Conservation (phyloP, 64 coral and sea anemone genomes). For the Astreopora myriophthalma region DNA sequence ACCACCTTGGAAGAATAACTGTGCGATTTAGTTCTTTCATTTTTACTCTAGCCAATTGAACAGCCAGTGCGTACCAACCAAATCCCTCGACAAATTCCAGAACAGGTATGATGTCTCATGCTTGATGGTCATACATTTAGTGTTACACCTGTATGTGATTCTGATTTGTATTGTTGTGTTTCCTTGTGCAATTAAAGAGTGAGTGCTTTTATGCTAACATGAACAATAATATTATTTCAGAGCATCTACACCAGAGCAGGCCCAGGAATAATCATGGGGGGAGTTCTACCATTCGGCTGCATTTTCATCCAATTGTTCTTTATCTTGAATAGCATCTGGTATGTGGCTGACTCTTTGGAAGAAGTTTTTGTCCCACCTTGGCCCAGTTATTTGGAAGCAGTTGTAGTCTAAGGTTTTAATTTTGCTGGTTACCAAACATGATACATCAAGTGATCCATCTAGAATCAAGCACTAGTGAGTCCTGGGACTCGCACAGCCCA, state of each 20-base stretch:
- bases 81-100: slow-evolving; percentile 96
- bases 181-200: not conserved
- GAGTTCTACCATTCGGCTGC: slow-evolving; percentile 93
- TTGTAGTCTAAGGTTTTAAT: no score
- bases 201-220: not conserved
- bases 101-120: slow-evolving; percentile 69
- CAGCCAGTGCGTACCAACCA: slow-evolving; percentile 97
- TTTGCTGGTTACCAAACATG: no score
- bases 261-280: slow-evolving; percentile 93
- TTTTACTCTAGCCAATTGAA: slow-evolving; percentile 82
- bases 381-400: no score
- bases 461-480: no score
- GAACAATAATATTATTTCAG: slow-evolving; percentile 31
- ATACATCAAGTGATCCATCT: no score
- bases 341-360: slow-evolving; percentile 29
- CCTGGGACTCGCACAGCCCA: no score
- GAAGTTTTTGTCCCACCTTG: no score
- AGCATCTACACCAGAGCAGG: slow-evolving; percentile 90
- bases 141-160: no score
- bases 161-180: not conserved
- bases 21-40: not conserved
- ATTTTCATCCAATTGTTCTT: slow-evolving; percentile 99
- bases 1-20: no score
- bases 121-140: no score
- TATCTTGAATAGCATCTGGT: slow-evolving; percentile 98